phyloP scores from a whole-genome alignment of 1,140 invertebrate species.

The Brevipalpus yothersi region DNA sequence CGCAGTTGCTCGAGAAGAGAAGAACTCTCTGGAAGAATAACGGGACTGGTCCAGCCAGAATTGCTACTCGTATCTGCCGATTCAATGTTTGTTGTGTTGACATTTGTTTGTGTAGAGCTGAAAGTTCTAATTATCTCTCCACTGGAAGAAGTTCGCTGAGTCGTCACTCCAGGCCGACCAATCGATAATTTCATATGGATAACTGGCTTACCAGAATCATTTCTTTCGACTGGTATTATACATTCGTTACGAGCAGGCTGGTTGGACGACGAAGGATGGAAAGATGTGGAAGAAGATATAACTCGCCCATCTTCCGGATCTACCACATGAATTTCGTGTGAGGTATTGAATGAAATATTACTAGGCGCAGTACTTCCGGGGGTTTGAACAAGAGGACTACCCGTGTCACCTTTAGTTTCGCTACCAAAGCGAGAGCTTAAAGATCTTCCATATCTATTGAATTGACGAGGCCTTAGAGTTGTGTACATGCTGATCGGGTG shows the following conservation, averaged over 20 bases:
- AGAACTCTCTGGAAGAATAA: constrained; percentile 5
- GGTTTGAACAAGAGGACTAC: not conserved
- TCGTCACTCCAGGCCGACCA: not conserved
- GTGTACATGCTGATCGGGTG: not conserved
- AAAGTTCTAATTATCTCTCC: not conserved
- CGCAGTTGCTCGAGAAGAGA: constrained; percentile 13
- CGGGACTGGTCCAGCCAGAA: not conserved
- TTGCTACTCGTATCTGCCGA: not conserved
- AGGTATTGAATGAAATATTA: not conserved
- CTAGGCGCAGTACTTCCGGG: not conserved
- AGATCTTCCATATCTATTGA: not conserved
- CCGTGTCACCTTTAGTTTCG: not conserved
- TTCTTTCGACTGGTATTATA: not conserved
- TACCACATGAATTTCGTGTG: not conserved
- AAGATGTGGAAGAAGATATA: not conserved
- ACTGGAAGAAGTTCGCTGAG: not conserved
- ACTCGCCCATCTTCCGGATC: not conserved
- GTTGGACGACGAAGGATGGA: not conserved
- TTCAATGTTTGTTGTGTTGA: not conserved
- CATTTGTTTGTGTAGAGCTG: not conserved
- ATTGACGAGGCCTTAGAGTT: not conserved
- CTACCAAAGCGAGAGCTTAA: not conserved
- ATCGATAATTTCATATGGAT: not conserved
- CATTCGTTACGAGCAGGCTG: not conserved
- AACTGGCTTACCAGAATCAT: not conserved